phyloP scores from a whole-genome alignment of 2,113 vertebrate genomes.

The Hippocampus comes region DNA sequence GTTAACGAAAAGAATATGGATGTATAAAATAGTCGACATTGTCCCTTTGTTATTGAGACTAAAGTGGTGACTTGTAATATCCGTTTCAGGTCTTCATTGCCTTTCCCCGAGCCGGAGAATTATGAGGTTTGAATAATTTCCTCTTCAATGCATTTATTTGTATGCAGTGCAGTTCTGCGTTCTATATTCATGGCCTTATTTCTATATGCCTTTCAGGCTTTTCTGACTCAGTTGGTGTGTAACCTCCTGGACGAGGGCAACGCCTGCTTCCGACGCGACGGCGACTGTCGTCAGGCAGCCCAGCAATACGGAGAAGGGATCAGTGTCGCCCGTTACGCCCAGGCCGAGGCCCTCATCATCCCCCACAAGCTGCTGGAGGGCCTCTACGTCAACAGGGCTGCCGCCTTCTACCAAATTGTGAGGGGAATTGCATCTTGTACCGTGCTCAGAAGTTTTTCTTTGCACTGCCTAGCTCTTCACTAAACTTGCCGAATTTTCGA shows the following conservation, averaged over 20 bases:
- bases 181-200: background rate
- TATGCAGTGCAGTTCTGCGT: no score
- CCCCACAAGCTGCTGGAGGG: slow-evolving; percentile 87
- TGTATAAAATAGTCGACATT: no score
- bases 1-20: no score
- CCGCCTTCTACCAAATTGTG: slow-evolving; percentile 89
- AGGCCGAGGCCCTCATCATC: slow-evolving; percentile 87
- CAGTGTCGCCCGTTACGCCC: slow-evolving; percentile 88
- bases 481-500: no score
- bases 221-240: slow-evolving; percentile 91
- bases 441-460: background rate
- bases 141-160: background rate
- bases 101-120: slow-evolving; percentile 86
- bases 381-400: slow-evolving; percentile 90
- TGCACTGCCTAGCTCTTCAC: background rate
- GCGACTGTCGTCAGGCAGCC: slow-evolving; percentile 83
- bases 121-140: slow-evolving; percentile 80
- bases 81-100: slow-evolving; percentile 85
- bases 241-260: slow-evolving; percentile 95
- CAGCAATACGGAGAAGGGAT: slow-evolving; percentile 92
- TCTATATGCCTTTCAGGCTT: slow-evolving; percentile 66
- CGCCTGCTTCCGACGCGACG: slow-evolving; percentile 84
- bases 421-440: slow-evolving; percentile 40
- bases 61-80: slow-evolving; percentile 13
- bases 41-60: background rate